Conservation (phyloP, 1,140 invertebrate genomes). For the Bicyclus anynana region DNA sequence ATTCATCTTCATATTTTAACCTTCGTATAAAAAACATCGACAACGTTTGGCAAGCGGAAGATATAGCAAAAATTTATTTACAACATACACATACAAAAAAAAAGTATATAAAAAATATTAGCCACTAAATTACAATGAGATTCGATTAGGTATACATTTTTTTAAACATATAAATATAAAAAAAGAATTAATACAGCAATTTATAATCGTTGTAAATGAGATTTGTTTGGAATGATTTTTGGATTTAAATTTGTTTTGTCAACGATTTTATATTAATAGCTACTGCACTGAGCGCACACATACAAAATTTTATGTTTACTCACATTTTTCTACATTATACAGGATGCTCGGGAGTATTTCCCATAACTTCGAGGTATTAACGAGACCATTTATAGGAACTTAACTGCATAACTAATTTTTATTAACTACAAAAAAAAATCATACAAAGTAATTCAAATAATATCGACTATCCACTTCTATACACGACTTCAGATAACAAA, state of each 20-base stretch:
- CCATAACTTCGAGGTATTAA: too few relatives aligned
- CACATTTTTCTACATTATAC: too few relatives aligned
- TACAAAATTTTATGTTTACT: too few relatives aligned
- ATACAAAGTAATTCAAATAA: too few relatives aligned
- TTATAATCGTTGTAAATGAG: not conserved
- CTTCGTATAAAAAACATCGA: not conserved
- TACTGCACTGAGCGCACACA: too few relatives aligned
- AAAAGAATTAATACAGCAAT: constrained; percentile 1
- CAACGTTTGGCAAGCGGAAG: constrained; percentile 8
- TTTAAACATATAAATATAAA: not conserved
- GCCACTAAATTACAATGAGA: constrained; percentile 5
- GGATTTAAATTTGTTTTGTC: not conserved
- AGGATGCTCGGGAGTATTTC: too few relatives aligned
- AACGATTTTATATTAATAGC: too few relatives aligned
- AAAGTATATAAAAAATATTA: constrained; percentile 2
- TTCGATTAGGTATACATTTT: not conserved
- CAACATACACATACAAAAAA: not conserved
- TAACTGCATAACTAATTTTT: too few relatives aligned
- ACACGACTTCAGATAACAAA: too few relatives aligned
- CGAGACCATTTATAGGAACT: too few relatives aligned
- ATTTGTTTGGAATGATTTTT: not conserved
- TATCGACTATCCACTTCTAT: too few relatives aligned
- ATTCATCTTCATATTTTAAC: not conserved
- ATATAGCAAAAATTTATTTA: constrained; percentile 2
- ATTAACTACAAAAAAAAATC: too few relatives aligned